Conservation (phyloP, 1,140 invertebrate genomes). For the Drosophila pectinifera region DNA sequence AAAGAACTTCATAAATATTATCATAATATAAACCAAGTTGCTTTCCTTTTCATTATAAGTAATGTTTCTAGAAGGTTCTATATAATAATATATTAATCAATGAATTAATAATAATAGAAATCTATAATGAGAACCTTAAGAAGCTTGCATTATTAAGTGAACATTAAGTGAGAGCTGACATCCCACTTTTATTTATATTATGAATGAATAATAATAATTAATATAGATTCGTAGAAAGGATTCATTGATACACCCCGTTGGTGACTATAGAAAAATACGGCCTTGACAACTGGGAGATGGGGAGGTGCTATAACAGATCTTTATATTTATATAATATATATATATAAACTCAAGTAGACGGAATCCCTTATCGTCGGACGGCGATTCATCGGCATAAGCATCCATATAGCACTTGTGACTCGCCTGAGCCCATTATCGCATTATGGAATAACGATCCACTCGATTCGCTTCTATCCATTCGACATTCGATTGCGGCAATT, state of each 20-base stretch:
- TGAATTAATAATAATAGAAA: no score
- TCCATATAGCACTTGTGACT: conserved; percentile 13
- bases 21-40: no score
- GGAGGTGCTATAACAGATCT: conserved; percentile 1
- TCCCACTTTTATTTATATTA: background rate
- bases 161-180: no score
- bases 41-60: no score
- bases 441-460: conserved; percentile 10
- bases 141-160: no score
- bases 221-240: background rate
- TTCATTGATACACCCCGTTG: conserved; percentile 4
- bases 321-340: no score
- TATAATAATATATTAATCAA: no score
- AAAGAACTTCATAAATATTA: no score
- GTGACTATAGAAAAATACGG: background rate
- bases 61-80: no score
- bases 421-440: conserved; percentile 18
- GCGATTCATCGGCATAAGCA: background rate
- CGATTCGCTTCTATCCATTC: conserved; percentile 28
- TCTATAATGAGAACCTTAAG: no score
- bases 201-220: conserved; percentile 2
- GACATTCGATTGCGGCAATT: conserved; percentile 33
- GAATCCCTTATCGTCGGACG: conserved; percentile 7
- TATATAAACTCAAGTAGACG: background rate
- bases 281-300: background rate